A percentile compares a stretch with the other conserved stretches of the same genome.
These are phyloP conservation scores for Timandra comae DNA, from an alignment of 2,888 invertebrate genomes.

Conservation along the genomic window DNA sequence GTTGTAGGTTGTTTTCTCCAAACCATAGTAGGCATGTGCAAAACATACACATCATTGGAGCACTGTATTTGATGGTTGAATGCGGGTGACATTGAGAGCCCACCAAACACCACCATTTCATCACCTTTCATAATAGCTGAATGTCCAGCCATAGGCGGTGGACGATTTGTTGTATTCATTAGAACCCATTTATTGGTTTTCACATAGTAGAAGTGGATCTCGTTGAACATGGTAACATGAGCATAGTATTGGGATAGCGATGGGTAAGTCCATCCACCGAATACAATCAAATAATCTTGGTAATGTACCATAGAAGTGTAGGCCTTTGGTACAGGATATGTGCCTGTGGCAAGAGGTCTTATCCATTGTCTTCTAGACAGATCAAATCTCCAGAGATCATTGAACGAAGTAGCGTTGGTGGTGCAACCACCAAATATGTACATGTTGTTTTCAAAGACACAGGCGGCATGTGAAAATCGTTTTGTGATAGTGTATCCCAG, in stretches of 20 bases:
- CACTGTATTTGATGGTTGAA: constrained; percentile 66
- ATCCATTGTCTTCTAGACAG: constrained; percentile 90
- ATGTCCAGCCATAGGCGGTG: constrained; percentile 93
- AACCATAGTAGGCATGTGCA: constrained; percentile 83
- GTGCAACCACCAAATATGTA: constrained; percentile 98
- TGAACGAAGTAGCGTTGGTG: constrained; percentile 94
- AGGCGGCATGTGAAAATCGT: constrained; percentile 94
- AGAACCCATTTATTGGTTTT: constrained; percentile 87
- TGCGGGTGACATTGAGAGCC: constrained; percentile 74
- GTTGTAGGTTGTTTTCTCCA: constrained; percentile 88
- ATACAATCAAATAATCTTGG: constrained; percentile 88
- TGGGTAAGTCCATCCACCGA: constrained; percentile 97
- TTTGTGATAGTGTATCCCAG: constrained; percentile 88
- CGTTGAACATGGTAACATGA: constrained; percentile 92
- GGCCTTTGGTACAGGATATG: constrained; percentile 97
- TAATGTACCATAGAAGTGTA: constrained; percentile 95
- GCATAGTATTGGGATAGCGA: constrained; percentile 90
- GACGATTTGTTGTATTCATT: constrained; percentile 80
- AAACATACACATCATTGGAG: constrained; percentile 93
- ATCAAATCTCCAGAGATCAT: constrained; percentile 97
- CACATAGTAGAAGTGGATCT: constrained; percentile 92
- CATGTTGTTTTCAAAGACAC: constrained; percentile 89
- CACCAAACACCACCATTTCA: constrained; percentile 90
- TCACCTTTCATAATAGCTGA: constrained; percentile 90
- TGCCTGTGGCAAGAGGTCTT: constrained; percentile 86